Conservation (phyloP, 2,888 invertebrate species). For the Onchidella celtica region DNA sequence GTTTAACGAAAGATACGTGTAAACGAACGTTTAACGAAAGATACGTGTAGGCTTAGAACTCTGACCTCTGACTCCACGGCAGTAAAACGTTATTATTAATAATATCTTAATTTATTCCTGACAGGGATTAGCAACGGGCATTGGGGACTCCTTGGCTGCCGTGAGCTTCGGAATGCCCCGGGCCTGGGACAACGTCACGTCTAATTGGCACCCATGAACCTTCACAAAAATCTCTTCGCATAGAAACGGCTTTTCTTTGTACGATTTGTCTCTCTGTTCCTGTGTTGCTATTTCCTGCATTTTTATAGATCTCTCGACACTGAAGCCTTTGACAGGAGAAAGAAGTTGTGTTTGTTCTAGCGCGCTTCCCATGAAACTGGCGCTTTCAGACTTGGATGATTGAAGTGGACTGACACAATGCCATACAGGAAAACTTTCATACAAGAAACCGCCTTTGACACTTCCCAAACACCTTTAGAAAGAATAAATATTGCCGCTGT, state of each 20-base stretch:
- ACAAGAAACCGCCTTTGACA: slow-evolving; percentile 22
- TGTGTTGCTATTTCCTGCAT: slow-evolving; percentile 21
- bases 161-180: neutral
- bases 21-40: neutral
- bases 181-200: neutral
- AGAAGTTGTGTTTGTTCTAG: slow-evolving; percentile 32
- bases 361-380: slow-evolving; percentile 21
- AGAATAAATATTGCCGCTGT: slow-evolving; percentile 26
- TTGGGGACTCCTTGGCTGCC: neutral
- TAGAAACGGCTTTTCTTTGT: slow-evolving; percentile 29
- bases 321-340: neutral
- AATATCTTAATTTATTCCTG: slow-evolving; percentile 15
- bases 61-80: neutral
- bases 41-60: too few species aligned
- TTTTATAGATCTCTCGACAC: slow-evolving; percentile 6
- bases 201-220: slow-evolving; percentile 17
- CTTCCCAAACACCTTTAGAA: neutral
- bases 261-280: neutral
- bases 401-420: slow-evolving; percentile 16
- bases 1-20: too few species aligned
- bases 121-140: slow-evolving; percentile 1
- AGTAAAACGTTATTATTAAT: neutral
- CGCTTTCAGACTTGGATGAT: slow-evolving; percentile 23
- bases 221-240: neutral
- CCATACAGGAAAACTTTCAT: slow-evolving; percentile 10